Evolutionary conservation across 2,797 vertebrate species (phyloP), one percentile per base, ranked within the genome.

Genomic region (Acanthurus lineatus): DNA sequence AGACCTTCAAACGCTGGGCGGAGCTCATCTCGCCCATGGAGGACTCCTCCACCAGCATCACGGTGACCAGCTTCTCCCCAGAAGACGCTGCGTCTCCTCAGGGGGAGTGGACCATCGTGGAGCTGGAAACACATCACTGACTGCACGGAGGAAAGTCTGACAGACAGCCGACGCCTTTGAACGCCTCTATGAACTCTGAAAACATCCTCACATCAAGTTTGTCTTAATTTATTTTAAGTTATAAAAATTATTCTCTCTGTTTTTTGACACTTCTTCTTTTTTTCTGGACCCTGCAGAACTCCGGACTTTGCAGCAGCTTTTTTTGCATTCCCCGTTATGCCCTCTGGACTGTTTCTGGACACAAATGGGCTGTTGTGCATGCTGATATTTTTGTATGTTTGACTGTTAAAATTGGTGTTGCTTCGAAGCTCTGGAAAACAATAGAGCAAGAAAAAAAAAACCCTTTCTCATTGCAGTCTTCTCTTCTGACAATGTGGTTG

Each of bases 91-190:
- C 96, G 0, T 99, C 98, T 59, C 98, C 98, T 32, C 97, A 98
- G 90, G 98, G 97, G 69, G 98, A 99, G 93, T 99, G 98, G 98
- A 99, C 98, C 93, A 99, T 99, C 68, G 96, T 99, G 86, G 97
- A 99, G 90, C 94, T 99, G 91, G 98, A 99, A 95, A 99, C 98
- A 8, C 97, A 99, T 92, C 98, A 99, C 88, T 99, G 96, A 97
- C 76, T 63, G 76, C 77, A 86, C 75, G 69, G 53, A 77, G 61
- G 61, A 74, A 47, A 75, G 19, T 60, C 77, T 74, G 69, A 53
- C 3, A 28, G 73, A 79, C 79, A 75, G 69, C 58, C 57, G 15
- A 73, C 56, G 63, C 79, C 62, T 77, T 78, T n/a, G n/a, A n/a
- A n/a, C n/a, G n/a, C n/a, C 78, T 75, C 75, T 67, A 65, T 77